phyloP scores from a whole-genome alignment of 2,113 vertebrate genomes.

The Epinephelus fuscoguttatus region DNA sequence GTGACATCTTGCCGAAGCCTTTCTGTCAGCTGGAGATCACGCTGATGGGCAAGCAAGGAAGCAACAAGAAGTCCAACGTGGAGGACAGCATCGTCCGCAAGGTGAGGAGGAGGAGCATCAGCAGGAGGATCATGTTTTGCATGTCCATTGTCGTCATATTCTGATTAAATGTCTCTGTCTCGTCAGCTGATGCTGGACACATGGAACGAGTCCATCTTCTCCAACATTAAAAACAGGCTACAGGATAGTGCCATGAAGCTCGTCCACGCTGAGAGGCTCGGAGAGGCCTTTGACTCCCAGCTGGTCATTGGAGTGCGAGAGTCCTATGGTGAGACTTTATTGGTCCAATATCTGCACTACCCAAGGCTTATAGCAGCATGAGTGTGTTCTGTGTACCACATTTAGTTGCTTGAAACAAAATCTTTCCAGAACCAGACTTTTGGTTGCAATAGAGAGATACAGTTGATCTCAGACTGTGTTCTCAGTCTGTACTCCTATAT shows the following conservation, averaged over 20 bases:
- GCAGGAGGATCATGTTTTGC: neutral
- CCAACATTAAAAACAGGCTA: conserved; percentile 97
- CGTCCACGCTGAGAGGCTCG: conserved; percentile 96
- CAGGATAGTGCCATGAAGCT: conserved; percentile 99
- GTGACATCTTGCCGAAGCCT: conserved; percentile 92
- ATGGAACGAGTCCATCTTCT: conserved; percentile 99
- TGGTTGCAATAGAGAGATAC: too few species aligned
- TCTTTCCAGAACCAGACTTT: too few species aligned
- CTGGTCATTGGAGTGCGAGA: conserved; percentile 98
- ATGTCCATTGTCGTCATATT: neutral
- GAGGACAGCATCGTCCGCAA: conserved; percentile 99
- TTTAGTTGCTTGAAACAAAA: too few species aligned
- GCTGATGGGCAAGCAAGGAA: conserved; percentile 98
- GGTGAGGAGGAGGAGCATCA: conserved; percentile 79
- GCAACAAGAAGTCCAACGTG: conserved; percentile 98
- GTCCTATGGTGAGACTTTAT: conserved; percentile 91
- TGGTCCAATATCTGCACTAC: too few species aligned
- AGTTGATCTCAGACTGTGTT: too few species aligned
- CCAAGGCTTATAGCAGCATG: too few species aligned
- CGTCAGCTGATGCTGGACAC: conserved; percentile 97
- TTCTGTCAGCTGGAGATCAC: conserved; percentile 95
- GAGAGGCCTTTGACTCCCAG: conserved; percentile 99
- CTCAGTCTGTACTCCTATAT: too few species aligned
- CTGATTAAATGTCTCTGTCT: neutral
- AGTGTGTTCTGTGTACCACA: neutral